Percentiles rank a stretch among this genome's conserved stretches.
Evolutionary conservation across 2,888 invertebrate species (phyloP).

Genomic region (Margaritifera margaritifera): DNA sequence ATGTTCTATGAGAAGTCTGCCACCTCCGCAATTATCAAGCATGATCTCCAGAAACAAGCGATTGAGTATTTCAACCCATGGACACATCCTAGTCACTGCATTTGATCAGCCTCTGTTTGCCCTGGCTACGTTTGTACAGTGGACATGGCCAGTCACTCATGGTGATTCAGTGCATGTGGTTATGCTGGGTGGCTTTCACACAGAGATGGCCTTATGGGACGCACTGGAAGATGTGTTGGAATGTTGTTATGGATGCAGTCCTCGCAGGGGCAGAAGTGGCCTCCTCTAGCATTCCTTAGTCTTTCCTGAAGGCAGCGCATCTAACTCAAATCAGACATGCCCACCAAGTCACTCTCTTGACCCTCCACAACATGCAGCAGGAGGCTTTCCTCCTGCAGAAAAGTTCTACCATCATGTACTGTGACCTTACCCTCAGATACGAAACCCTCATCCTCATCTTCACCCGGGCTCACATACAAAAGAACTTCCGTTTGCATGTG

Average conservation of each 20-base stretch:
- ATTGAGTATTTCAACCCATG: constrained; percentile 1
- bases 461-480: neutral
- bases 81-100: constrained; percentile 1
- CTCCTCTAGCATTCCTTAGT: neutral
- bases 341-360: no score
- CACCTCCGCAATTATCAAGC: constrained; percentile 3
- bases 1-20: constrained; percentile 4
- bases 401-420: no score
- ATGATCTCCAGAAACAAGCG: neutral
- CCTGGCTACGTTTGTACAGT: constrained; percentile 1
- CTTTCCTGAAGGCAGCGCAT: neutral
- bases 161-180: neutral
- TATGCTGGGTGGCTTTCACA: neutral
- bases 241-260: neutral
- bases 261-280: neutral
- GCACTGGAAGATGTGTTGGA: neutral
- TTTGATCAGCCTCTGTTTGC: constrained; percentile 2
- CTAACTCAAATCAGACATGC: neutral
- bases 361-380: no score
- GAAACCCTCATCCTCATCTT: neutral
- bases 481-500: neutral
- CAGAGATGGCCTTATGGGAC: constrained; percentile 4
- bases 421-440: no score
- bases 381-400: no score
- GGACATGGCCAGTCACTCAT: constrained; percentile 1